These are phyloP conservation scores for Ephestia elutella DNA, from an alignment of 1,140 invertebrate species.

Conservation along the genomic window DNA sequence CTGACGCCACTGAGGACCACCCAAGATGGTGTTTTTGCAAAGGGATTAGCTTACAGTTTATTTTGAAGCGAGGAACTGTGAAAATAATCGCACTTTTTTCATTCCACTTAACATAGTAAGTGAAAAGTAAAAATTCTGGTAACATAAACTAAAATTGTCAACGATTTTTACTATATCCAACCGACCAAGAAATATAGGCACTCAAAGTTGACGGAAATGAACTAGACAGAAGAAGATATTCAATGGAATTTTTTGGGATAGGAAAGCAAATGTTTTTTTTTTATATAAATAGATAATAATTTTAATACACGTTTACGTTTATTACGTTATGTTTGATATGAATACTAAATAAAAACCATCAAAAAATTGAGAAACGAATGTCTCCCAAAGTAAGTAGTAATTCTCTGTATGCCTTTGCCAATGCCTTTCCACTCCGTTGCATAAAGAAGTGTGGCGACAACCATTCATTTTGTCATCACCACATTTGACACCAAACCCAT, in stretches of 20 bases:
- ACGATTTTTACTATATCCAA: no score
- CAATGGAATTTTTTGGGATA: no score
- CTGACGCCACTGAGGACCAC: slow-evolving; percentile 42
- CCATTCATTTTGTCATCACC: slow-evolving; percentile 44
- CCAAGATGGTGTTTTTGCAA: slow-evolving; percentile 31
- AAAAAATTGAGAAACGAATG: no score
- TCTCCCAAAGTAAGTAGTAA: background rate
- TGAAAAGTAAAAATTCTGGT: background rate
- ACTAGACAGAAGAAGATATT: no score
- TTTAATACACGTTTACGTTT: no score
- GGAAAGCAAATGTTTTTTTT: no score
- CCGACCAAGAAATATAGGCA: no score
- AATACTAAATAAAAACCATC: no score
- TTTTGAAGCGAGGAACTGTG: slow-evolving; percentile 24
- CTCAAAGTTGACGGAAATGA: no score
- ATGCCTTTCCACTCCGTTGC: slow-evolving; percentile 33
- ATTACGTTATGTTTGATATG: no score
- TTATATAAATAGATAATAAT: no score
- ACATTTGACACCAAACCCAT: slow-evolving; percentile 27
- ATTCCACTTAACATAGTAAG: background rate
- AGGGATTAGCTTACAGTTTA: slow-evolving; percentile 28
- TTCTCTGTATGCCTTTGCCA: background rate
- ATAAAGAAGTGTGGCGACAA: slow-evolving; percentile 42
- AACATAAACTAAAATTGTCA: no score
- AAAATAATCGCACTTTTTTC: slow-evolving; percentile 25